Conservation (phyloP, 2,113 vertebrate genomes). For the Puffinus mauretanicus region DNA sequence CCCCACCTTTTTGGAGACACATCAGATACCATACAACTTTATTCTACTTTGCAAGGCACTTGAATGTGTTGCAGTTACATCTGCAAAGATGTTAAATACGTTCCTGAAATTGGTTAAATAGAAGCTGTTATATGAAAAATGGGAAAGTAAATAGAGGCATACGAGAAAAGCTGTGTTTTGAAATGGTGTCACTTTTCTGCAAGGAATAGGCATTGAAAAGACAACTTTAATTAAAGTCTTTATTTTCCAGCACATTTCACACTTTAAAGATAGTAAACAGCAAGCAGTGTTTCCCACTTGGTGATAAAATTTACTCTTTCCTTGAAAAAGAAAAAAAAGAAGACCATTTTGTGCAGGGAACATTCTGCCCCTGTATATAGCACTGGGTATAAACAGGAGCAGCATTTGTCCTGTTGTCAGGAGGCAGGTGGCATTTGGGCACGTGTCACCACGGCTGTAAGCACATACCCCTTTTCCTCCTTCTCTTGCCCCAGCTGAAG, state of each 20-base stretch:
- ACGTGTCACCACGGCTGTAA: background rate
- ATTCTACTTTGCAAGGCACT: background rate
- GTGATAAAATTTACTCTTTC: background rate
- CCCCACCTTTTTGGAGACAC: background rate
- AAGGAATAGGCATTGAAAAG: background rate
- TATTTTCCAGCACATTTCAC: conserved; percentile 21
- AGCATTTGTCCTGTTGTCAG: background rate
- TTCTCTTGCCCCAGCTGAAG: background rate
- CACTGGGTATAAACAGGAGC: background rate
- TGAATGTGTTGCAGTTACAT: background rate
- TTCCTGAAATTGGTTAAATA: conserved; percentile 23
- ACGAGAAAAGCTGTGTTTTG: conserved; percentile 31
- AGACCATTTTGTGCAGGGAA: background rate
- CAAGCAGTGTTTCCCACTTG: background rate
- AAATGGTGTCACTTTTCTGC: conserved; percentile 24
- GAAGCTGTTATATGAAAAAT: conserved; percentile 11
- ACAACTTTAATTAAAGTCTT: conserved; percentile 23
- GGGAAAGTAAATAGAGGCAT: background rate
- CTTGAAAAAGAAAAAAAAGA: background rate
- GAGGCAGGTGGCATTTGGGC: background rate
- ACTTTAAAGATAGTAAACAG: conserved; percentile 14
- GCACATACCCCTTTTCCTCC: background rate
- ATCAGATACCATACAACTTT: background rate
- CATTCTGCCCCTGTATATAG: background rate
- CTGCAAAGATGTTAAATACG: background rate